A percentile compares a stretch with the other conserved stretches of the same genome.
phyloP scores from a whole-genome alignment of 2,113 vertebrate species.

The Marcusenius ussheri region DNA sequence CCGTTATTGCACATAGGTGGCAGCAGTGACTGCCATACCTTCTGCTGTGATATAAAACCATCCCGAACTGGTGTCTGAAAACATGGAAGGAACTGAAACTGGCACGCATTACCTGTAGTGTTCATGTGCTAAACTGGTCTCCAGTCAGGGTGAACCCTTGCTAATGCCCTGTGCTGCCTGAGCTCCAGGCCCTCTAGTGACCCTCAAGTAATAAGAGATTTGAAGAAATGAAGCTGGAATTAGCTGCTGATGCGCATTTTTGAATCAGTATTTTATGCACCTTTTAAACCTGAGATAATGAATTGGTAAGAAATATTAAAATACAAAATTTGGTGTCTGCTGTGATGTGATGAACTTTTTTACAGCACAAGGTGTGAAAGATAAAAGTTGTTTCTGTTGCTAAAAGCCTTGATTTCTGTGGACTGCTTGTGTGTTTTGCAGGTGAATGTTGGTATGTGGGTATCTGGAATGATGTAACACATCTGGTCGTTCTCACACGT shows the following conservation, averaged over 20 bases:
- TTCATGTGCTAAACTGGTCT: neutral
- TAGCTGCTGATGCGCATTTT: neutral
- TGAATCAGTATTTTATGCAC: neutral
- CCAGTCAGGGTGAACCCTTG: neutral
- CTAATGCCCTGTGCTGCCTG: neutral
- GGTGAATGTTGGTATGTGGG: neutral
- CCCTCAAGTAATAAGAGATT: neutral
- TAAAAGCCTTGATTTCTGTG: neutral
- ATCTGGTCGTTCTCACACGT: neutral
- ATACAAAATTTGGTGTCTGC: neutral
- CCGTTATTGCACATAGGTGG: conserved; percentile 44
- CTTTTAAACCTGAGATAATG: neutral
- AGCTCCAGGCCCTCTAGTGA: neutral
- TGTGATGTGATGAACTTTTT: neutral
- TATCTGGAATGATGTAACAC: conserved; percentile 5
- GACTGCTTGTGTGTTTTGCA: neutral
- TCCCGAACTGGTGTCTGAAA: neutral
- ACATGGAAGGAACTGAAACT: neutral
- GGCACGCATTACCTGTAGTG: neutral
- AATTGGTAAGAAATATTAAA: neutral
- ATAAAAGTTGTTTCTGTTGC: neutral
- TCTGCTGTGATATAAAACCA: neutral
- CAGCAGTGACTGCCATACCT: conserved; percentile 42
- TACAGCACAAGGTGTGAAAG: neutral
- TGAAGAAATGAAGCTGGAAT: neutral